These are phyloP conservation scores for Heliconius melpomene DNA, from an alignment of 1,140 invertebrate genomes.

Conservation along the genomic window DNA sequence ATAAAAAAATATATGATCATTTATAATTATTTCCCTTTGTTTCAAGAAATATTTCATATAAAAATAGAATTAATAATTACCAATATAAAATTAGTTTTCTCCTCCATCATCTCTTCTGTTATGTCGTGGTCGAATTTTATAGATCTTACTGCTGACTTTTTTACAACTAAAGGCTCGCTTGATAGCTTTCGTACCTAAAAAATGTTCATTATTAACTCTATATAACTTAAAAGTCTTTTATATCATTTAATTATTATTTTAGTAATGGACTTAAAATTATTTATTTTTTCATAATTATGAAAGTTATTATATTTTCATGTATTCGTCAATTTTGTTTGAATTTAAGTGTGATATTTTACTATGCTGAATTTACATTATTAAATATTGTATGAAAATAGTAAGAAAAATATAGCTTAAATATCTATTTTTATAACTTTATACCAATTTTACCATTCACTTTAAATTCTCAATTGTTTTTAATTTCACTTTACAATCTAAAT, in stretches of 20 bases:
- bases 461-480: not conserved
- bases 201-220: not conserved
- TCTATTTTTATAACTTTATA: not conserved
- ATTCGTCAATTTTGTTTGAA: no score
- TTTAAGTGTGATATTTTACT: no score
- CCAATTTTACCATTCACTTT: not conserved
- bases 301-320: no score
- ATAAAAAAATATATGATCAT: no score
- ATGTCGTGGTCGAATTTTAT: constrained; percentile 69
- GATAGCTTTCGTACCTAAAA: constrained; percentile 52
- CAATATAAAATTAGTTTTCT: constrained; percentile 57
- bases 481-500: no score
- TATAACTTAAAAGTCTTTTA: no score
- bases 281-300: no score
- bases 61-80: constrained; percentile 38
- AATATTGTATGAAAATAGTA: no score
- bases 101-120: constrained; percentile 38
- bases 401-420: no score
- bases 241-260: no score
- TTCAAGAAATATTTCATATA: not conserved
- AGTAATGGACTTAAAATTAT: no score
- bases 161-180: constrained; percentile 54
- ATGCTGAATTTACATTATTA: no score
- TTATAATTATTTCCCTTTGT: not conserved
- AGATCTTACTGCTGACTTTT: constrained; percentile 70